Percentiles rank a stretch among this genome's conserved stretches.
Conservation (phyloP, 2,797 vertebrate species). For the Mus spretus region DNA sequence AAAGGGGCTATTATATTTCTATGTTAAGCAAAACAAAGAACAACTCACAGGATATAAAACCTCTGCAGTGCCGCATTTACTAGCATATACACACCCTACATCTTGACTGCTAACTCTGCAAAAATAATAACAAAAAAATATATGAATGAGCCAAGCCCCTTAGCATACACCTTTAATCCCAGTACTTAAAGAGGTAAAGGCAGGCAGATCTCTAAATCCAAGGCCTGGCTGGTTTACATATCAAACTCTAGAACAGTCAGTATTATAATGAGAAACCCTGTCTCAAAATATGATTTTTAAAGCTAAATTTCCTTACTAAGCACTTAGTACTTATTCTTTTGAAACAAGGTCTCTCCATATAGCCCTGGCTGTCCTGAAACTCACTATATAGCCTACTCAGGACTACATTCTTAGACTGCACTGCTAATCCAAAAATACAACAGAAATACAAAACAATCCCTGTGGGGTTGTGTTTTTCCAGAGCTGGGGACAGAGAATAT, state of each 20-base stretch:
- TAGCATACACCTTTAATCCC: background rate
- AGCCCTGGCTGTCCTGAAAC: background rate
- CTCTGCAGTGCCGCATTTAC: background rate
- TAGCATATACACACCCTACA: background rate
- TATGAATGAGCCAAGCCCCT: background rate
- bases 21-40: background rate
- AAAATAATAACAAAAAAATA: background rate
- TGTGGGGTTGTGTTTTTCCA: background rate
- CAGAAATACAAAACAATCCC: background rate
- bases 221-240: background rate
- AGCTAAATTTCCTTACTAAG: constrained; percentile 9
- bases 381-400: background rate
- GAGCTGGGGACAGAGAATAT: background rate
- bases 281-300: background rate
- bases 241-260: background rate
- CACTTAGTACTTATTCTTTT: background rate
- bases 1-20: background rate
- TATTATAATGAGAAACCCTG: background rate
- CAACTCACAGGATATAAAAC: constrained; percentile 1
- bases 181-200: background rate
- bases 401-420: background rate
- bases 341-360: background rate
- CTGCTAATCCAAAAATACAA: background rate
- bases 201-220: background rate
- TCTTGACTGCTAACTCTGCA: background rate